Base-by-base conservation (phyloP, 2,797 vertebrate genomes). In the Sebastes elongatus region DNA sequence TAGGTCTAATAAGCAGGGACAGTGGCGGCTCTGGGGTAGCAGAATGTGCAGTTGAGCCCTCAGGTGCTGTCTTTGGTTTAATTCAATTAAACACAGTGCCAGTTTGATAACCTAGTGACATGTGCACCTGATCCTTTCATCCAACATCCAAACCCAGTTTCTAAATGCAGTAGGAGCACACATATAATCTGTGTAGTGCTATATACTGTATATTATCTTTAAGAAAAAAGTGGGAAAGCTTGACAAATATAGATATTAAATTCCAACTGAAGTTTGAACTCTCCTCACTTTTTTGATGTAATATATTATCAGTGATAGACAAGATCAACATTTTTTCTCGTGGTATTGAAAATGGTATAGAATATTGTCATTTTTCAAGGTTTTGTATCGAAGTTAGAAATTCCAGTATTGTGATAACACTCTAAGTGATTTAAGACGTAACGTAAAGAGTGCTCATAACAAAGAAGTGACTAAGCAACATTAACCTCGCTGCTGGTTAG, bases 51-150 rank as follows among this genome's bases (percentile, higher is more conserved):
- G 35, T n/a, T 16, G 35, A 46, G 35, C 49, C 71, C 35, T 71
- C 1, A 1, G 72, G 49, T 35, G 14, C 52, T 53, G 66, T 60
- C 7, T 11, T 22, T 59, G n/a, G 28, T 71, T 75, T 64, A 62
- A 66, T 67, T 66, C 38, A 83, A 38, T 66, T 22, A 38, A 32
- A 63, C 64, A n/a, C 4, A 16, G 38, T 57, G 67, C 46, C 80
- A 65, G 68, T 77, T 70, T 85, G 73, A 84, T 76, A 63, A 64
- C 23, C 46, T 27, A 2, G 5, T 59, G 49, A 78, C 18, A 72
- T 53, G 23, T 30, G 4, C 59, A 46, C 25, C 46, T 65, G 32
- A 74, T 60, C 22, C 25, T 33, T 35, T 62, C 4, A 79, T 25
- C 28, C 18, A 55, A 74, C 59, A 82, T 7, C 32, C 59, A 71